Evolutionary conservation across 35 echinoderm and acorn worm genomes (phyloP).

Genomic region (Ophiothrix spiculata): DNA sequence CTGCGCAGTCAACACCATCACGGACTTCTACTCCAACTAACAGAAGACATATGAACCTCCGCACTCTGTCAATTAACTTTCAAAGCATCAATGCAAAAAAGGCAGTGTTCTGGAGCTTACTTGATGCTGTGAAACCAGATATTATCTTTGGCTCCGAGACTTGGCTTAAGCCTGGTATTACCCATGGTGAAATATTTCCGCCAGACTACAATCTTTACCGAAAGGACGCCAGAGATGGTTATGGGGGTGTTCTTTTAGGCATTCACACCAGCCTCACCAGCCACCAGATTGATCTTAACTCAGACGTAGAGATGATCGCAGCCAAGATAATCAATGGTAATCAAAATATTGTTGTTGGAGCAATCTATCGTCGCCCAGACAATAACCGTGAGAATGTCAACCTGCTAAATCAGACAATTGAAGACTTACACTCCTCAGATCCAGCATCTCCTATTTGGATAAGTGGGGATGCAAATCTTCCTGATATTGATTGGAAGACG

Average conservation of each 20-base stretch:
- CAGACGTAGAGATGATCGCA: too few species aligned
- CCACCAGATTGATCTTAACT: background rate
- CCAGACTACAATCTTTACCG: too few species aligned
- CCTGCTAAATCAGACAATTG: background rate
- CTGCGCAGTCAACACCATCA: too few species aligned
- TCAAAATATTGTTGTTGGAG: too few species aligned
- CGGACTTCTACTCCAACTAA: too few species aligned
- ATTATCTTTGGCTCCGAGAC: too few species aligned
- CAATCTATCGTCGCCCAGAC: background rate
- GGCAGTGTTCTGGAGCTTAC: too few species aligned
- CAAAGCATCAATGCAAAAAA: background rate
- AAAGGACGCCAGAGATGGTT: too few species aligned
- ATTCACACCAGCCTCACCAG: constrained; percentile 10
- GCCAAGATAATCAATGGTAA: too few species aligned
- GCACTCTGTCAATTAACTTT: constrained; percentile 14
- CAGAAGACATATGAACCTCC: background rate
- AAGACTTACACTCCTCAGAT: background rate
- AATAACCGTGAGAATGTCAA: background rate
- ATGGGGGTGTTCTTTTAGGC: too few species aligned
- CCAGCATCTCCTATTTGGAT: background rate
- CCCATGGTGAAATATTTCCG: background rate
- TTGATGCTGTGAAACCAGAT: too few species aligned
- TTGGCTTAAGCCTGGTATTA: too few species aligned
- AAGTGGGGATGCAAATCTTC: background rate
- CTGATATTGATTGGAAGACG: background rate